A percentile compares a stretch with the other conserved stretches of the same genome.
phyloP scores from a whole-genome alignment of 1,140 invertebrate genomes.

The Liolophura sinensis region DNA sequence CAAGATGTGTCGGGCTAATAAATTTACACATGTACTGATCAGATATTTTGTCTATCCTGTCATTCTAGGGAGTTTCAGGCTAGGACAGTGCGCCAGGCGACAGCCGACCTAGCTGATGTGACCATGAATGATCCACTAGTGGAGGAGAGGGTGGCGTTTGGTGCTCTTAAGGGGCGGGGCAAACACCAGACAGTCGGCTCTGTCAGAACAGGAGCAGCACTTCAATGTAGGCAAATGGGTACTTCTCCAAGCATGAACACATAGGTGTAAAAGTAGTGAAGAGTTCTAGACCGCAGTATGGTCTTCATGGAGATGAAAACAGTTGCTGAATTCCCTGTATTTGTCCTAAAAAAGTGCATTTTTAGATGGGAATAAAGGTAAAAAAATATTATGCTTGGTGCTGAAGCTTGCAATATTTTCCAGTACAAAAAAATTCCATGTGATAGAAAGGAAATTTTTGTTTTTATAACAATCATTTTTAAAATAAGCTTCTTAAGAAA shows the following conservation, averaged over 20 bases:
- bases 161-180: slow-evolving; percentile 34
- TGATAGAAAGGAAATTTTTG: too few species aligned
- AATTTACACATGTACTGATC: too few species aligned
- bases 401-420: too few species aligned
- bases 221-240: slow-evolving; percentile 25
- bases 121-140: neutral
- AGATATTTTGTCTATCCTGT: neutral
- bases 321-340: too few species aligned
- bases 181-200: slow-evolving; percentile 36
- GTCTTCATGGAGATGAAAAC: neutral
- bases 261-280: neutral
- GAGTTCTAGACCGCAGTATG: neutral
- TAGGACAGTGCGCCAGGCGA: slow-evolving; percentile 28
- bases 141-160: slow-evolving; percentile 36
- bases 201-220: slow-evolving; percentile 32
- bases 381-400: too few species aligned
- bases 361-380: too few species aligned
- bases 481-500: too few species aligned
- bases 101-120: neutral
- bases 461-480: too few species aligned
- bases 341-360: too few species aligned
- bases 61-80: slow-evolving; percentile 50
- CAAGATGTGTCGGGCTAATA: too few species aligned
- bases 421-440: too few species aligned
- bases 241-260: neutral